These are phyloP conservation scores for Nemurella pictetii DNA, from an alignment of 2,888 invertebrate genomes.

Conservation along the genomic window DNA sequence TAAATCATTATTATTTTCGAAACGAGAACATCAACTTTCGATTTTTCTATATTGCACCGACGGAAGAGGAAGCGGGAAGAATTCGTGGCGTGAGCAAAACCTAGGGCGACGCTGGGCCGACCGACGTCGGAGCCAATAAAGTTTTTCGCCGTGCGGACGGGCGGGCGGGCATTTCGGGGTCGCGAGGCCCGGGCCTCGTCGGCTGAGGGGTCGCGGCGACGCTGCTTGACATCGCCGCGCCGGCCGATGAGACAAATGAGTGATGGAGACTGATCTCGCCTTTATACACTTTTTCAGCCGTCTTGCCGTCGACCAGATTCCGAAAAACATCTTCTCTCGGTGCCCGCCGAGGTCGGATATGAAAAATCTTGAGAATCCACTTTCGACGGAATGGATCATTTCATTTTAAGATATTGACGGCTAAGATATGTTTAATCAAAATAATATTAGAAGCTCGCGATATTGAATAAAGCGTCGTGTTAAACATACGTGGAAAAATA, in stretches of 20 bases:
- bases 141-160: background rate
- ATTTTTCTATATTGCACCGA: background rate
- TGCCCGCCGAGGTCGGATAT: background rate
- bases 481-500: background rate
- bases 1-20: constrained; percentile 26
- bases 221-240: constrained; percentile 7
- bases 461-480: background rate
- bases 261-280: constrained; percentile 17
- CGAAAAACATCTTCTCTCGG: background rate
- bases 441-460: background rate
- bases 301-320: background rate
- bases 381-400: background rate
- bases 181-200: background rate
- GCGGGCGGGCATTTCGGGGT: background rate
- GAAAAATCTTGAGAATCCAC: background rate
- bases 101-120: background rate
- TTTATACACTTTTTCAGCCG: background rate
- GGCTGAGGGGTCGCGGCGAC: constrained; percentile 12
- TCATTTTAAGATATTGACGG: background rate
- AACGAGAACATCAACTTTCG: constrained; percentile 10
- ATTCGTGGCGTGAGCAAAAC: background rate
- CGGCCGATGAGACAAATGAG: constrained; percentile 23
- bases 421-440: background rate
- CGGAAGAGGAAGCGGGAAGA: background rate
- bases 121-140: constrained; percentile 17